phyloP scores from a whole-genome alignment of 2,113 vertebrate genomes.

The Copsychus sechellarum region DNA sequence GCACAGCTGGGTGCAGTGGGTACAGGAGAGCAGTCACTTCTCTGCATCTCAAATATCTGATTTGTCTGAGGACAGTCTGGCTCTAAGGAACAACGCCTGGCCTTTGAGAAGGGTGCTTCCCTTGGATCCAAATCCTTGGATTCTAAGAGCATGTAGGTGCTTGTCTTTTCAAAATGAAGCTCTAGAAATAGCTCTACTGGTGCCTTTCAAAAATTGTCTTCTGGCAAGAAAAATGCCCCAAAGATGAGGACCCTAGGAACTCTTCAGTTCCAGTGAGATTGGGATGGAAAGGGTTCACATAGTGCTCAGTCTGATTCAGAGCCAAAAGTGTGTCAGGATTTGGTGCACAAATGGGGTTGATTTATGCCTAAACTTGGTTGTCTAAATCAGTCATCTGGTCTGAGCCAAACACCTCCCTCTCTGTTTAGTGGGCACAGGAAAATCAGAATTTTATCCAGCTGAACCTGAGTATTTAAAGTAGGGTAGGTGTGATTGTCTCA shows the following conservation, averaged over 20 bases:
- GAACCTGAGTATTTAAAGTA: background rate
- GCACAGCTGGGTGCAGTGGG: background rate
- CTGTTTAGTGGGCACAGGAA: background rate
- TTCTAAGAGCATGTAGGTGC: rapidly evolving
- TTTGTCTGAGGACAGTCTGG: background rate
- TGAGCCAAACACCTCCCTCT: background rate
- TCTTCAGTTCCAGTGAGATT: background rate
- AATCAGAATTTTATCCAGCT: background rate
- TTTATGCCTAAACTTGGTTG: background rate
- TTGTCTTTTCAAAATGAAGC: background rate
- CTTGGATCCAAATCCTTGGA: background rate
- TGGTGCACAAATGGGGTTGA: background rate
- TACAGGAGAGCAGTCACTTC: background rate
- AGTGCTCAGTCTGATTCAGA: background rate
- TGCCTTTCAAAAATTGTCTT: background rate
- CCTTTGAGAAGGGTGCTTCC: background rate
- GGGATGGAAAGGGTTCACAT: background rate
- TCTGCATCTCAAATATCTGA: background rate
- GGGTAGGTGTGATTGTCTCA: background rate
- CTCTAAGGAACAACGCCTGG: background rate
- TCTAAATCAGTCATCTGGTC: background rate
- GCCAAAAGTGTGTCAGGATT: background rate
- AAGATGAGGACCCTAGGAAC: background rate
- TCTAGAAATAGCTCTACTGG: background rate
- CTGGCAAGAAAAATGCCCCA: background rate